These are phyloP conservation scores for Cryptus viduatorius DNA, from an alignment of 2,888 invertebrate genomes.

Conservation along the genomic window DNA sequence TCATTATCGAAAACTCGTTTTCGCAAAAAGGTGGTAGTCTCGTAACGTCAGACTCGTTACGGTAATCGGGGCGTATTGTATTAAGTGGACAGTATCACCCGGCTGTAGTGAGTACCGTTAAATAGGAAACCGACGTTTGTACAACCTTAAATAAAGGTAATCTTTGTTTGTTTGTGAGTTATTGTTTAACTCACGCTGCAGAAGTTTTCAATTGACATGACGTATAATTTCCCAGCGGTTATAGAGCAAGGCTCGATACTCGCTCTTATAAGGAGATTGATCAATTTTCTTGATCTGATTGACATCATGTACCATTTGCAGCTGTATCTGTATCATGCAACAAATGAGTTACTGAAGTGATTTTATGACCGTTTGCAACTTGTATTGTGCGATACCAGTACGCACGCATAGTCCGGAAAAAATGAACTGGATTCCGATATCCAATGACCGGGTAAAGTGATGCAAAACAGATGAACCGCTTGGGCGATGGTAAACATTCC, in stretches of 20 bases:
- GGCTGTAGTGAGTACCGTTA: constrained; percentile 53
- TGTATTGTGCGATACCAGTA: too few relatives aligned
- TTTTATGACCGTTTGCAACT: background rate
- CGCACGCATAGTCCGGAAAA: constrained; percentile 13
- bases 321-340: background rate
- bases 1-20: too few relatives aligned
- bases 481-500: background rate
- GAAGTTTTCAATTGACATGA: constrained; percentile 53
- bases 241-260: constrained; percentile 32
- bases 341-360: background rate
- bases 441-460: constrained; percentile 39
- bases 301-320: constrained; percentile 15
- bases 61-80: too few relatives aligned
- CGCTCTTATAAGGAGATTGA: constrained; percentile 28
- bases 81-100: background rate
- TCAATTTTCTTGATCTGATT: constrained; percentile 23
- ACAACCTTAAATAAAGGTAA: constrained; percentile 40
- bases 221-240: constrained; percentile 56
- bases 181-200: constrained; percentile 10
- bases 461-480: constrained; percentile 13
- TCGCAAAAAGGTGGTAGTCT: too few relatives aligned
- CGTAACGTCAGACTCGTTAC: too few relatives aligned
- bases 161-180: too few relatives aligned
- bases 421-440: constrained; percentile 43
- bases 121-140: constrained; percentile 60